Base-by-base conservation (phyloP, 2,113 vertebrate species). In the Prunella fulvescens region DNA sequence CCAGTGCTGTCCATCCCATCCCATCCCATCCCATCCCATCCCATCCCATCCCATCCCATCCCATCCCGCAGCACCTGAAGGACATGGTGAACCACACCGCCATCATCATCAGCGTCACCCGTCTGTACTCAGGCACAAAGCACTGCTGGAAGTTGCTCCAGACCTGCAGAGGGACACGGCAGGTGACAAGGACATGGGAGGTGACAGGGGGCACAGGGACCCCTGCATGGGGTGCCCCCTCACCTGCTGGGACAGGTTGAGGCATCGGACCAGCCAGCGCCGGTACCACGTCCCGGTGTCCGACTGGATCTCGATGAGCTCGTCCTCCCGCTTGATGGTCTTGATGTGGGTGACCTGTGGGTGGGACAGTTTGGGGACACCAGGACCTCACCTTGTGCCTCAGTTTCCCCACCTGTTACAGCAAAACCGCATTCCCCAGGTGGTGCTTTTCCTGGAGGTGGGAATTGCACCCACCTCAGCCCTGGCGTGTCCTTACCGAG, bases 21-120 rank as follows among this genome's bases (percentile, higher is more conserved):
- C 50, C 15, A 53, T 53, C 28, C 51, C 47, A 48, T 48, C 47
- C 23, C 14, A 45, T 45, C 9, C 50, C n/a, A 10, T 25, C 31
- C 56, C 31, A 37, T 25, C 57, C 57, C 29, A 53, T 14, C 37
- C 6, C 44, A 28, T 8, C 48, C 45, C 35, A 53, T 10, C 28
- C 25, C 67, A 14, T 13, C 31, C 57, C 4, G 25, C 42, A 14
- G 48, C 90, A 99, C 99, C 99, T 99, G 98, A 99, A 99, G 37
- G 99, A 99, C 99, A 99, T 99, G 81, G 99, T 99, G 98, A 99
- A 99, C 99, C 99, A 99, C 29, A 99, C 99, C 0, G 99, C 99
- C 99, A 99, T 99, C 99, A 99, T 99, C 99, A 99, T 99, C 74
- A 99, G 98, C 3, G 99, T 99, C 88, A 99, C 98, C 23, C 99